phyloP scores from a whole-genome alignment of 2,797 vertebrate species.

The Mormyrus hasselquistii region DNA sequence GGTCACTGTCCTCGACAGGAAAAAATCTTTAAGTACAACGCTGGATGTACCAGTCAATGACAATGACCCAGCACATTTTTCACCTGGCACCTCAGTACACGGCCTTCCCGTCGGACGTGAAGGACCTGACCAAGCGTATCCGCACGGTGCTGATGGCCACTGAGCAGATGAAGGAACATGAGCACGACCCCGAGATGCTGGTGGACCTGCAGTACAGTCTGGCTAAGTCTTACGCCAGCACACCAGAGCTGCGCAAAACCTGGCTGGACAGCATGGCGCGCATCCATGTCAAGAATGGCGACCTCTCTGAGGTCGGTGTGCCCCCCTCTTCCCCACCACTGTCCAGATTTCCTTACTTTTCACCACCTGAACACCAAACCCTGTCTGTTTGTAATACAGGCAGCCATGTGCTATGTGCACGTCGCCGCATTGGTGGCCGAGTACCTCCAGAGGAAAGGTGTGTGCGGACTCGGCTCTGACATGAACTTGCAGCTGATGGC shows the following conservation, averaged over 20 bases:
- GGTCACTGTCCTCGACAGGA: not conserved
- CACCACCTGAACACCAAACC: not conserved
- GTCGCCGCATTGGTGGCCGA: slow-evolving; percentile 95
- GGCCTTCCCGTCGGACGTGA: slow-evolving; percentile 88
- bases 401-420: slow-evolving; percentile 95
- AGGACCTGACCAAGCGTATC: slow-evolving; percentile 94
- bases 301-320: slow-evolving; percentile 80
- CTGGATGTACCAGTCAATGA: not conserved
- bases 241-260: slow-evolving; percentile 93
- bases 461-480: slow-evolving; percentile 19
- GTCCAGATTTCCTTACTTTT: not conserved
- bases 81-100: slow-evolving; percentile 68
- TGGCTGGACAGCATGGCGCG: slow-evolving; percentile 98
- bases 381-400: slow-evolving; percentile 54
- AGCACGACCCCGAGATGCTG: slow-evolving; percentile 94
- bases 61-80: not conserved
- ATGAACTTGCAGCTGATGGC: not conserved
- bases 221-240: slow-evolving; percentile 96
- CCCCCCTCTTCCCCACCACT: not conserved
- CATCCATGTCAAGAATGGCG: slow-evolving; percentile 92
- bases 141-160: slow-evolving; percentile 97
- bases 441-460: slow-evolving; percentile 93
- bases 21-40: not conserved
- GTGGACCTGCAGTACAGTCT: slow-evolving; percentile 97
- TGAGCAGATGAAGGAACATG: slow-evolving; percentile 98